Evolutionary conservation across 2,888 invertebrate species (phyloP), one percentile per base, ranked within the genome.

Genomic region (Antheraea yamamai): DNA sequence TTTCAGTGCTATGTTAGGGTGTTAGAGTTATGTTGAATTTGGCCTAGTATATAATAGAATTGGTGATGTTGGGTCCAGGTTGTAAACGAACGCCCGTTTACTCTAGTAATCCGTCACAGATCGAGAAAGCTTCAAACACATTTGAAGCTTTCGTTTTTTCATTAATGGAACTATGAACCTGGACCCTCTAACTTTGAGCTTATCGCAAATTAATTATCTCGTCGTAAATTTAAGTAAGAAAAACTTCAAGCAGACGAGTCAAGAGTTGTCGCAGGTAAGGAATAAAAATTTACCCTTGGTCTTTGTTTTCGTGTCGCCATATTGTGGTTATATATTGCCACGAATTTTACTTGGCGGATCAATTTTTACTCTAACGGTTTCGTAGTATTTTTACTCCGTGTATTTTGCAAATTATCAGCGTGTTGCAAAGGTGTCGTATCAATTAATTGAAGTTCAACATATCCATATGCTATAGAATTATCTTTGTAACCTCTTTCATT

Each of bases 161-260:
- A 96, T 97, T 96, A 96, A 97, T 97, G 98, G 98, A 98, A 98
- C 97, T 98, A 98, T 98, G 98, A 98, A 98, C 98, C 98, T 98
- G 97, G 99, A 99, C 97, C 97, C 98, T 97, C 97, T 98, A 97
- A 98, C 98, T 96, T 98, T 98, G 97, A 98, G 98, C 97, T 97
- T 99, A 97, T 98, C 98, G 97, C 98, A 99, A 97, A 99, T 99
- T 96, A 98, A 97, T 97, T 97, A 97, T 97, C 97, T 98, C 96
- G 98, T 99, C 96, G 96, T 97, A 95, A 98, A 97, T 96, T 97
- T 99, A 96, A 98, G 96, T 94, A 99, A 98, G 97, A 98, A 98
- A 96, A 99, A 98, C 96, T 98, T 97, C 95, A 97, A 98, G 95
- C 97, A 98, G 93, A 97, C 97, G 92, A 97, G 97, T 95, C 97